Percentiles rank a stretch among this genome's conserved stretches.
phyloP scores from a whole-genome alignment of 2,888 invertebrate species.

The Spilarctia lutea region DNA sequence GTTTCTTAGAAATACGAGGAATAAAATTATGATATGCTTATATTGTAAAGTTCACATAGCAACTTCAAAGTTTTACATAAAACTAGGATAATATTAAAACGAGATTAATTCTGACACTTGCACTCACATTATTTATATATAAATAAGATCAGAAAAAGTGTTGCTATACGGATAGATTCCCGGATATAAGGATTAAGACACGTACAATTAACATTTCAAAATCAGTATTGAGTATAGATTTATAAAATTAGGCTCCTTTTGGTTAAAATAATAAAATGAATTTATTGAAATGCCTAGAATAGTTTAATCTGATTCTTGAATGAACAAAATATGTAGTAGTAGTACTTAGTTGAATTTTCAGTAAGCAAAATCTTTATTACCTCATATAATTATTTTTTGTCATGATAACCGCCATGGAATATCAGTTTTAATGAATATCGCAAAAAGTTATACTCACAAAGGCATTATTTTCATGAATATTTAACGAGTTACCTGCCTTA shows the following conservation, averaged over 20 bases:
- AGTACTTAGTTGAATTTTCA: background rate
- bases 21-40: conserved; percentile 46
- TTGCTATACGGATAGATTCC: background rate
- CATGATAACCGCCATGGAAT: background rate
- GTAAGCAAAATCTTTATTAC: background rate
- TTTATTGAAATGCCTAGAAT: too few relatives aligned
- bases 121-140: background rate
- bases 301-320: too few relatives aligned
- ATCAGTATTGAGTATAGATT: too few relatives aligned
- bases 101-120: background rate
- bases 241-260: too few relatives aligned
- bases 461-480: conserved; percentile 68
- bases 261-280: too few relatives aligned
- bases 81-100: background rate
- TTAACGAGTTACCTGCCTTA: conserved; percentile 71
- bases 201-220: too few relatives aligned
- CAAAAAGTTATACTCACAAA: conserved; percentile 41
- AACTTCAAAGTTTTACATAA: background rate
- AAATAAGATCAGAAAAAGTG: background rate
- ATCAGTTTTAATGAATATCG: conserved; percentile 43
- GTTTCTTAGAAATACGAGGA: conserved; percentile 65
- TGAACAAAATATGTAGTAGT: too few relatives aligned
- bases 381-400: background rate
- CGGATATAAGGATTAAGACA: background rate
- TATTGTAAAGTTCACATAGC: background rate